Percentiles rank a stretch among this genome's conserved stretches.
phyloP scores from a whole-genome alignment of 2,888 invertebrate genomes.

The Aleiodes testaceus region DNA sequence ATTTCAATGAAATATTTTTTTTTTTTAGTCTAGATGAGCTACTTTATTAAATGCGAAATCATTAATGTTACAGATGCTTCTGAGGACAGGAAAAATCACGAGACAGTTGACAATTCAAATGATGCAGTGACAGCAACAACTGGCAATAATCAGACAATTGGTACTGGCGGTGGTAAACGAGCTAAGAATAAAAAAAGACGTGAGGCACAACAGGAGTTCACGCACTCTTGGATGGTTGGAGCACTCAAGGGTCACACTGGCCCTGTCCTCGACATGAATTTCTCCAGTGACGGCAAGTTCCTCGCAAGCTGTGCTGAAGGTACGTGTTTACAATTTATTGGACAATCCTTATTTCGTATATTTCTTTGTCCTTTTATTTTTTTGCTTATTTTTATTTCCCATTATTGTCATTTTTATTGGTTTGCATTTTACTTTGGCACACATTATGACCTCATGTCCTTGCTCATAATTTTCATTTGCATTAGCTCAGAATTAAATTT shows the following conservation, averaged over 20 bases:
- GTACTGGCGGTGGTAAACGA: slow-evolving; percentile 58
- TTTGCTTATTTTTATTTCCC: neutral
- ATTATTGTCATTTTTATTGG: slow-evolving; percentile 17
- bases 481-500: slow-evolving; percentile 2
- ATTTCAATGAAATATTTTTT: no score
- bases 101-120: slow-evolving; percentile 11
- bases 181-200: slow-evolving; percentile 66
- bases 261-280: slow-evolving; percentile 83
- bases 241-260: slow-evolving; percentile 89
- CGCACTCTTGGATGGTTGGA: slow-evolving; percentile 81
- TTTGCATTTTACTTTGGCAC: slow-evolving; percentile 19
- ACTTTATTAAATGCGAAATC: neutral
- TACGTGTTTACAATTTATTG: slow-evolving; percentile 69
- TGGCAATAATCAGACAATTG: slow-evolving; percentile 37
- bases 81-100: neutral
- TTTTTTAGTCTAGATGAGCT: no score
- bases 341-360: neutral
- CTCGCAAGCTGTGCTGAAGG: slow-evolving; percentile 89
- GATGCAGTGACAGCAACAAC: slow-evolving; percentile 22
- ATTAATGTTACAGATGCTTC: slow-evolving; percentile 15
- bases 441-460: slow-evolving; percentile 22
- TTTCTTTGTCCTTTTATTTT: slow-evolving; percentile 2
- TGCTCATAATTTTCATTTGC: slow-evolving; percentile 4
- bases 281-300: slow-evolving; percentile 89
- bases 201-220: slow-evolving; percentile 66